Evolutionary conservation across 2,113 vertebrate genomes (phyloP), one percentile per base, ranked within the genome.

Genomic region (Stigmatopora nigra): DNA sequence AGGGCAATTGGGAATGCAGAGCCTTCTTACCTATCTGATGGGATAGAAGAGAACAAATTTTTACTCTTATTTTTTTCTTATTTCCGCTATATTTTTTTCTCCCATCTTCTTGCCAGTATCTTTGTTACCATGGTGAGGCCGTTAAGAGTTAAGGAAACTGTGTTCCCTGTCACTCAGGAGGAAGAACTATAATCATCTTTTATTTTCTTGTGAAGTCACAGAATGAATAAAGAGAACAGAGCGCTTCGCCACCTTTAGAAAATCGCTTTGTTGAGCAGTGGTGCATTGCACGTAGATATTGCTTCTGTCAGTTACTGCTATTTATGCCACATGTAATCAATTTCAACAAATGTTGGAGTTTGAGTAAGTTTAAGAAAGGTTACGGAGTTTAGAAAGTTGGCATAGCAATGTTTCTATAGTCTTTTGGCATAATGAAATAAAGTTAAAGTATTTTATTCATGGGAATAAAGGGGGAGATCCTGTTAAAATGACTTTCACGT

Each of bases 11-110:
- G 25, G 65, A 62, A 76, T 67, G 63, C 65, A 69, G 20, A 14
- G 48, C 35, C 70, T 76, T 60, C 59, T 69, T 69, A 77, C 62
- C 58, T 77, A 65, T 71, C 72, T 71, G 57, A 63, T 36, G 59
- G 69, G 72, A 75, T 73, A 51, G 64, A 75, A 25, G 47, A 64
- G 68, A 77, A 83, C 62, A 61, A 78, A 80, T 77, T 59, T 68
- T 70, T 49, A 35, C 14, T 52, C 35, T 53, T 47, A 61, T 52
- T 22, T 53, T n/a, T n/a, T n/a, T n/a, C n/a, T n/a, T n/a, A n/a
- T n/a, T n/a, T 47, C 61, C 63, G 60, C 65, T 62, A 62, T 16
- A 22, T 1, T 44, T 11, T n/a, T n/a, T 11, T 60, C 58, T 41
- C 61, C 70, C n/a, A 31, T 20, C 56, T n/a, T 20, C 49, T 68